Conservation (phyloP, 2,888 invertebrate genomes). For the Protophormia terraenovae region DNA sequence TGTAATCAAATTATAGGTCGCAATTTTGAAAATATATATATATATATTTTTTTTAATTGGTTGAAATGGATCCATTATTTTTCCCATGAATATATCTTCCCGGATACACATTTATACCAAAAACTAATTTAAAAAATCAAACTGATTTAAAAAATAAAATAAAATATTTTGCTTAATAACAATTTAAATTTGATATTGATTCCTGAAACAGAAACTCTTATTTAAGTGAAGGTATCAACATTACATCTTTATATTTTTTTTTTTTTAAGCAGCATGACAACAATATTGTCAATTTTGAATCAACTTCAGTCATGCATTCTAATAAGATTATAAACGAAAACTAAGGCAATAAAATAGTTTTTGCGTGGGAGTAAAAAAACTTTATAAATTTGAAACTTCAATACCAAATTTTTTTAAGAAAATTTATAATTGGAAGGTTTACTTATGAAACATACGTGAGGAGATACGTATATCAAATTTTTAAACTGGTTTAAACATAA, state of each 20-base stretch:
- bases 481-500: not conserved
- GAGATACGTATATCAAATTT: not conserved
- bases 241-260: slow-evolving; percentile 40
- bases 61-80: too few species aligned
- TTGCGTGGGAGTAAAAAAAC: slow-evolving; percentile 38
- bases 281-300: slow-evolving; percentile 62
- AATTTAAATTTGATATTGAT: too few species aligned
- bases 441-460: too few species aligned
- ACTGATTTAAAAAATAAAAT: too few species aligned
- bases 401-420: not conserved
- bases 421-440: slow-evolving; percentile 40
- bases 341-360: slow-evolving; percentile 26
- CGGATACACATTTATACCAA: too few species aligned
- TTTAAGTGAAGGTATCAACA: not conserved
- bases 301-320: slow-evolving; percentile 57
- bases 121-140: too few species aligned
- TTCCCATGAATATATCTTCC: too few species aligned
- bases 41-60: too few species aligned
- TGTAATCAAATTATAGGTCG: too few species aligned
- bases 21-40: too few species aligned
- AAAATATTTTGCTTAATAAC: too few species aligned
- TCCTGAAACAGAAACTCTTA: slow-evolving; percentile 7
- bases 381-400: not conserved
- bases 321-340: slow-evolving; percentile 50
- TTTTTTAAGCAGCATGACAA: slow-evolving; percentile 39